Base-by-base conservation (phyloP, 2,113 vertebrate species). In the Otolemur garnettii region DNA sequence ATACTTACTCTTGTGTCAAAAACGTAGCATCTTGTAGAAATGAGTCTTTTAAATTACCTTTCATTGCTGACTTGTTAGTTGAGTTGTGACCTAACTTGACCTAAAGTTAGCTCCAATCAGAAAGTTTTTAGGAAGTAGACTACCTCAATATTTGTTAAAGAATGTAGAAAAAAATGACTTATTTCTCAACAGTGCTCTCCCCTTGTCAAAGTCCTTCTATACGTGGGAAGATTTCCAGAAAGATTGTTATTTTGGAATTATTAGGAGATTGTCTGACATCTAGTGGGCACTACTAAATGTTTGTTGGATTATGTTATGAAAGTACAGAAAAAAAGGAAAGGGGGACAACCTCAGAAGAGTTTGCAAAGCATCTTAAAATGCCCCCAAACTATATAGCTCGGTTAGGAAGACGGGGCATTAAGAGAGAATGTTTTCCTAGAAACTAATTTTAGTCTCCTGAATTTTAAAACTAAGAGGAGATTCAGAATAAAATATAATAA, bases 221-320 rank as follows among this genome's bases (percentile, higher is more conserved):
- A 21, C 33, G 74, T 35, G 62, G 78, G 9, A 68, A 79, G 42
- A 83, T 85, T 94, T 71, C n/a, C 75, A 14, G 7, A 75, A 92
- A 59, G 24, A 89, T 42, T 74, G 4, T 74, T 90, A 4, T 75
- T 69, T 62, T 77, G 60, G 57, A 94, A 89, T 84, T 94, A 83
- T 71, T 84, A 94, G 42, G 95, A 94, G 75, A 93, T 93, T 26
- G 83, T 35, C 93, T 98, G 97, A 97, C 97, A 97, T 42, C 97
- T 98, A 97, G 96, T 98, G 97, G 97, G 72, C 93, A 95, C 33
- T 96, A 80, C 78, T 79, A 83, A 89, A 93, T 89, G 38, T 38
- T 91, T 87, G 33, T 26, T 96, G 72, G 86, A 79, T 91, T 71
- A 80, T 45, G 11, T 18, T 88, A 85, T 11, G 33, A 81, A 79